phyloP scores from a whole-genome alignment of 2,113 vertebrate species.

The Oryzias javanicus region DNA sequence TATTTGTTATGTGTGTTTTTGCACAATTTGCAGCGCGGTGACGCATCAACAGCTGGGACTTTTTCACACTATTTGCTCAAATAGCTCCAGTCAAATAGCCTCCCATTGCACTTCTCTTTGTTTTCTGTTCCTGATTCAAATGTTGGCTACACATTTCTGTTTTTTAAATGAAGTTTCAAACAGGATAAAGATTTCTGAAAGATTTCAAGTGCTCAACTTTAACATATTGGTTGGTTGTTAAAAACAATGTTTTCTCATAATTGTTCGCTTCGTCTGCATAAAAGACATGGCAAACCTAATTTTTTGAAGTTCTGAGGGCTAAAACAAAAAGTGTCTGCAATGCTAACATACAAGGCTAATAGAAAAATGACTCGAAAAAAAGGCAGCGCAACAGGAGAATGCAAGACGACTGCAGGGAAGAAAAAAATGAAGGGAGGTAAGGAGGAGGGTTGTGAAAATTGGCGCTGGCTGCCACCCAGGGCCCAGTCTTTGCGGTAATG shows the following conservation, averaged over 20 bases:
- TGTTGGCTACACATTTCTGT: conserved; percentile 24
- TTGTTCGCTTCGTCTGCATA: neutral
- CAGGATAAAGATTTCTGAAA: conserved; percentile 8
- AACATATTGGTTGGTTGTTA: neutral
- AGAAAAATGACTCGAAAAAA: conserved; percentile 40
- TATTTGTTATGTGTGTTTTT: conserved; percentile 33
- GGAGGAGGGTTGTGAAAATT: conserved; percentile 76
- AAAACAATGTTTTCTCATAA: neutral
- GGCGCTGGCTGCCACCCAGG: conserved; percentile 78
- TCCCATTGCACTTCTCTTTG: conserved; percentile 5
- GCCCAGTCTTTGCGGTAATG: conserved; percentile 81
- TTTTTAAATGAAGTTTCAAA: conserved; percentile 48
- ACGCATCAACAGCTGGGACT: conserved; percentile 39
- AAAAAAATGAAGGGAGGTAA: conserved; percentile 64
- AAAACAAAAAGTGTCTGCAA: conserved; percentile 19
- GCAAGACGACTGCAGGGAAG: conserved; percentile 62
- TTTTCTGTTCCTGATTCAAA: conserved; percentile 39
- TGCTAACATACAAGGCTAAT: conserved; percentile 13
- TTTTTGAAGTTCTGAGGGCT: neutral
- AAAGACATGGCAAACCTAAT: neutral
- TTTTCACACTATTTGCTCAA: conserved; percentile 43
- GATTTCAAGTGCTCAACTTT: neutral
- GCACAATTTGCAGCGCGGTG: conserved; percentile 28
- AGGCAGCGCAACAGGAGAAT: conserved; percentile 50
- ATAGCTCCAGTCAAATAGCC: conserved; percentile 32